phyloP scores from a whole-genome alignment of 2,888 invertebrate species.

The Chaetoderma sp. region DNA sequence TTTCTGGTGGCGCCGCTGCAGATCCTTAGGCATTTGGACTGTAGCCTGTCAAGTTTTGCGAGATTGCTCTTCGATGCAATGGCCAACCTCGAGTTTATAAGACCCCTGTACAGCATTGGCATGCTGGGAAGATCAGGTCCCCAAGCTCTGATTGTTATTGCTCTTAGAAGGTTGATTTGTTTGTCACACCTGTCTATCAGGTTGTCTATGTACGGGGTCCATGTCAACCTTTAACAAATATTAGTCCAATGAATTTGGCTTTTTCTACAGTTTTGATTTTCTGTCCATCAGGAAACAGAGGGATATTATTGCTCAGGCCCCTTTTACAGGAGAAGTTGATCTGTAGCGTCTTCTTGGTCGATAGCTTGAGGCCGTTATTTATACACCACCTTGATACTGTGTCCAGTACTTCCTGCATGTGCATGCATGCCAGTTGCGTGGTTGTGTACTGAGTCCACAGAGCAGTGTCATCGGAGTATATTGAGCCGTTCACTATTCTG shows the following conservation, averaged over 20 bases:
- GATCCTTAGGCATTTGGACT: too few species aligned
- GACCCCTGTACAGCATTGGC: background rate
- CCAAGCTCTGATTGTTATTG: background rate
- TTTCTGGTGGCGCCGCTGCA: too few species aligned
- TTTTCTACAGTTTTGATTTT: background rate
- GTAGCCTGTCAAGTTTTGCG: too few species aligned
- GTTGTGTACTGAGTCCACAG: background rate
- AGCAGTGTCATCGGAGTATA: background rate
- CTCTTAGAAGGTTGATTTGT: background rate
- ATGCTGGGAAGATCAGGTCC: background rate
- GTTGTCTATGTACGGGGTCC: background rate
- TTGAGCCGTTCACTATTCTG: background rate
- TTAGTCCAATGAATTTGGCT: background rate
- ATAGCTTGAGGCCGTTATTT: background rate
- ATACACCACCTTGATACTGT: background rate
- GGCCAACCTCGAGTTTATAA: too few species aligned
- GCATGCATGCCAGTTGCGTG: background rate
- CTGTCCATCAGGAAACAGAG: background rate
- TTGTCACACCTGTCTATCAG: background rate
- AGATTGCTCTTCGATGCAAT: too few species aligned
- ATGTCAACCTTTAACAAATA: background rate
- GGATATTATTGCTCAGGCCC: background rate
- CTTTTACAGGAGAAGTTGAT: background rate
- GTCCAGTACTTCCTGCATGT: background rate
- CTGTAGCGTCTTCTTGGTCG: background rate